A percentile compares a stretch with the other conserved stretches of the same genome.
phyloP scores from a whole-genome alignment of 2,888 invertebrate genomes.

The Heteromyza rotundicornis region DNA sequence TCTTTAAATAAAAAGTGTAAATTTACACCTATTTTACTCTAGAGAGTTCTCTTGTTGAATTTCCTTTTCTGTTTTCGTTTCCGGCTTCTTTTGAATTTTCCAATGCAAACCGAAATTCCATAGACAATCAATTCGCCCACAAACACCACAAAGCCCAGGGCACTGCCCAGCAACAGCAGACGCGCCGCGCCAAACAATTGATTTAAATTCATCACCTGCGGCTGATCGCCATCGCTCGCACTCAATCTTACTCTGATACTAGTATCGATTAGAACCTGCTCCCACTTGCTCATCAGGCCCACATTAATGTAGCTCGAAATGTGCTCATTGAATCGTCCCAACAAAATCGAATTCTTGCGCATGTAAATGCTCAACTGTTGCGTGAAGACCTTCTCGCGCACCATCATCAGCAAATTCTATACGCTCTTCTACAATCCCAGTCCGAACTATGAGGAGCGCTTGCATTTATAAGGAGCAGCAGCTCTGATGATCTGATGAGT shows the following conservation, averaged over 20 bases:
- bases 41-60: too few species aligned
- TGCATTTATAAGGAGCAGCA: conserved; percentile 68
- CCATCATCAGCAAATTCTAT: conserved; percentile 89
- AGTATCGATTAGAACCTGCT: conserved; percentile 21
- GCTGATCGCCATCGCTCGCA: conserved; percentile 18
- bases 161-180: conserved; percentile 24
- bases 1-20: too few species aligned
- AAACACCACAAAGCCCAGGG: conserved; percentile 9
- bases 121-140: conserved; percentile 7
- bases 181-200: conserved; percentile 30
- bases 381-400: conserved; percentile 34
- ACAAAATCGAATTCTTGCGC: conserved; percentile 35
- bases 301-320: conserved; percentile 31
- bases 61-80: too few species aligned
- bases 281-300: conserved; percentile 35
- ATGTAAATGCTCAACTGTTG: conserved; percentile 41
- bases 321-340: conserved; percentile 31
- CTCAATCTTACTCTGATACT: neutral
- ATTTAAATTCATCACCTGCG: conserved; percentile 22
- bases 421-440: conserved; percentile 92
- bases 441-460: conserved; percentile 84
- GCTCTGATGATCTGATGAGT: too few species aligned
- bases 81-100: too few species aligned
- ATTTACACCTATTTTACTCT: too few species aligned
- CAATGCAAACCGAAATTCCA: too few species aligned